A percentile compares a stretch with the other conserved stretches of the same genome.
Evolutionary conservation across 2,113 vertebrate genomes (phyloP).

Genomic region (Solenodon paradoxus): DNA sequence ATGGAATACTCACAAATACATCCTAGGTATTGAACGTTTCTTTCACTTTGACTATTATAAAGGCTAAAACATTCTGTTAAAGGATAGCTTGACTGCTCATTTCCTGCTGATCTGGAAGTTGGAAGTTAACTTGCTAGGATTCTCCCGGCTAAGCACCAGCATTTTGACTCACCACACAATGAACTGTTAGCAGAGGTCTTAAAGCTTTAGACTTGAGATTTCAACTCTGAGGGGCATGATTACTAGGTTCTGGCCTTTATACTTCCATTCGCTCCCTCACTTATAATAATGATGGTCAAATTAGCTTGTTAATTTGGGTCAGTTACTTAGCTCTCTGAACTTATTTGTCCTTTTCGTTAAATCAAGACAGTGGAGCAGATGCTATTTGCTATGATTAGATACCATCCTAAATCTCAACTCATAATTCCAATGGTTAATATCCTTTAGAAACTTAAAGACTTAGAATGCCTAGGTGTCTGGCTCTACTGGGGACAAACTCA

Average conservation of each 20-base stretch:
- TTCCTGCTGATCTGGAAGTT: not conserved
- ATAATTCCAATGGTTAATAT: not conserved
- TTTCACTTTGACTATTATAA: not conserved
- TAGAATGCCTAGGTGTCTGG: not conserved
- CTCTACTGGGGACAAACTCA: not conserved
- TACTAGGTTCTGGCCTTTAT: not conserved
- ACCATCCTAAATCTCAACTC: not conserved
- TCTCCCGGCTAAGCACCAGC: not conserved
- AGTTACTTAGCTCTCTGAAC: not conserved
- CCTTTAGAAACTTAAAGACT: not conserved
- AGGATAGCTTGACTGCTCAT: accelerated
- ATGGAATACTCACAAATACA: not conserved
- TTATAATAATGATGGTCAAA: not conserved
- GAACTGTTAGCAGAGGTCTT: not conserved
- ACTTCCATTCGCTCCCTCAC: not conserved
- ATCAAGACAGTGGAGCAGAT: not conserved
- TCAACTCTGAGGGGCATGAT: too few species aligned
- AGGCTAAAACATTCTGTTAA: not conserved
- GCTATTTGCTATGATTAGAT: not conserved
- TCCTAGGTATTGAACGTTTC: not conserved
- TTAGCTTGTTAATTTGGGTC: not conserved
- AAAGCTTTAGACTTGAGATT: not conserved
- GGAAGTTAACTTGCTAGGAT: not conserved
- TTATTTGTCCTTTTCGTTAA: not conserved
- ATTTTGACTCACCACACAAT: accelerated